Evolutionary conservation across 2,797 vertebrate species (phyloP).

Genomic region (Melopsittacus undulatus): DNA sequence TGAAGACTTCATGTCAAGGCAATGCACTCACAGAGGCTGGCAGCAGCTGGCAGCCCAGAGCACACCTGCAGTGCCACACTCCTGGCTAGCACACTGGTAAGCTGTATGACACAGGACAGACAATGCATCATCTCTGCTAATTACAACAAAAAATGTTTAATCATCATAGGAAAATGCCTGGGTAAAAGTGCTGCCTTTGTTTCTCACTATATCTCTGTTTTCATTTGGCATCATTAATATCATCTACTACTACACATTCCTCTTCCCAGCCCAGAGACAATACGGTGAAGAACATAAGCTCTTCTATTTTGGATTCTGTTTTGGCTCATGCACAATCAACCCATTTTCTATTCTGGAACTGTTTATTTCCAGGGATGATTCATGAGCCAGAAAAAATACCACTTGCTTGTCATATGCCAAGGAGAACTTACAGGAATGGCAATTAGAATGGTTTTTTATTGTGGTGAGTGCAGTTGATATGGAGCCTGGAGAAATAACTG

Average conservation of each 20-base stretch:
- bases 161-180: background rate
- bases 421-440: constrained; percentile 34
- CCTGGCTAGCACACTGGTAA: background rate
- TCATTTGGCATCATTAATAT: constrained; percentile 6
- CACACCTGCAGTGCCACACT: background rate
- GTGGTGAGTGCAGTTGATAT: background rate
- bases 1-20: background rate
- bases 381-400: constrained; percentile 50
- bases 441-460: constrained; percentile 18
- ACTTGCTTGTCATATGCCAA: constrained; percentile 29
- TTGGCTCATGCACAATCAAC: constrained; percentile 54
- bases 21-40: accelerated
- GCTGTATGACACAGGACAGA: background rate
- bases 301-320: constrained; percentile 47
- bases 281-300: background rate
- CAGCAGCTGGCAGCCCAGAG: background rate
- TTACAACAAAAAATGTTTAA: background rate
- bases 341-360: constrained; percentile 43
- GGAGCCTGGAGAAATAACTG: background rate
- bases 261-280: background rate
- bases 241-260: background rate
- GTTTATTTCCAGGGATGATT: constrained; percentile 23
- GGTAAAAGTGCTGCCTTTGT: background rate
- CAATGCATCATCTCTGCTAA: background rate
- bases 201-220: background rate